These are phyloP conservation scores for Pygocentrus nattereri DNA, from an alignment of 2,797 vertebrate species.

Conservation along the genomic window DNA sequence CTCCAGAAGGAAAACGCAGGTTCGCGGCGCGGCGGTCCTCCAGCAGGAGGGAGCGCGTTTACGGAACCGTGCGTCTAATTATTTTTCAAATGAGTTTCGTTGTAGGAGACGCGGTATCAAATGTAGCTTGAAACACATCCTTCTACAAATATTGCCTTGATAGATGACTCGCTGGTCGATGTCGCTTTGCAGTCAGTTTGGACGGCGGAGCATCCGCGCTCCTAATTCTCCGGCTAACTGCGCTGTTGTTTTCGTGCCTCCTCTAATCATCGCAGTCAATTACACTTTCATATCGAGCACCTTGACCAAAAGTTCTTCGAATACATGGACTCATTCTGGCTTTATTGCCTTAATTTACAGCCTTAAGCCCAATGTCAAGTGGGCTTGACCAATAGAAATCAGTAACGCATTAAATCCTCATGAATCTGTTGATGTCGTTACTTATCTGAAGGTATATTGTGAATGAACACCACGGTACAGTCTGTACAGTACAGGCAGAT, in stretches of 20 bases:
- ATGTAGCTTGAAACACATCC: slow-evolving; percentile 70
- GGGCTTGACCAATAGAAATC: no score
- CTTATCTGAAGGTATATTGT: no score
- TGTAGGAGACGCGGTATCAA: slow-evolving; percentile 60
- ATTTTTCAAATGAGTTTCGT: slow-evolving; percentile 70
- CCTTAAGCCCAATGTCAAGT: no score
- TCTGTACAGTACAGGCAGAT: no score
- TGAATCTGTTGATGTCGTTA: no score
- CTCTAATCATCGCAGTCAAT: slow-evolving; percentile 14
- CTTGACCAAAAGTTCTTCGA: not conserved
- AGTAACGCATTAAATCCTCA: no score
- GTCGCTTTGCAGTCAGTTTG: slow-evolving; percentile 67
- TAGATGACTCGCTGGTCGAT: slow-evolving; percentile 68
- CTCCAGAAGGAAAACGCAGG: not conserved
- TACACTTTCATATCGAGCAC: slow-evolving; percentile 2
- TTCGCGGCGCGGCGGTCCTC: not conserved
- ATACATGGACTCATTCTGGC: not conserved
- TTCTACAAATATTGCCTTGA: slow-evolving; percentile 55
- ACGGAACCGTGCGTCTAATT: slow-evolving; percentile 70
- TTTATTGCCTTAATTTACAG: slow-evolving; percentile 2
- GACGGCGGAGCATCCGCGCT: slow-evolving; percentile 10
- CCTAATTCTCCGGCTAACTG: not conserved
- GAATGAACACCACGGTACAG: no score
- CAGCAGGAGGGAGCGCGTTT: slow-evolving; percentile 16
- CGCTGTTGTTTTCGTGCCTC: slow-evolving; percentile 1